Base-by-base conservation (phyloP, 2,113 vertebrate species). In the Caranx ignobilis region DNA sequence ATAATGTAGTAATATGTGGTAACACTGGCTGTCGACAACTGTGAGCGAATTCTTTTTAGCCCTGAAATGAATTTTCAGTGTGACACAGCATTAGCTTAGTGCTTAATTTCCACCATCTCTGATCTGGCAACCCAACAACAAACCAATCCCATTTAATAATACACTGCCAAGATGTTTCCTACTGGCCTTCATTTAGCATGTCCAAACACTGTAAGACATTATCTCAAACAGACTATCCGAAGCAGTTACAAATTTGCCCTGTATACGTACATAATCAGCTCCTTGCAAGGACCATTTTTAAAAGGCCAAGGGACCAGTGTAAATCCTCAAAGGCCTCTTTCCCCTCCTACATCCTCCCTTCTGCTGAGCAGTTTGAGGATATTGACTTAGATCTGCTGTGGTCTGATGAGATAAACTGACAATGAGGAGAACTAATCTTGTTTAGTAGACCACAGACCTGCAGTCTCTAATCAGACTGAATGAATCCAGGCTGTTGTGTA, bases 81-180 rank as follows among this genome's bases (percentile, higher is more conserved):
- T 78, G 56, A 76, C 1, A 54, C 8, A 8, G n/a, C 52, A 84
- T 68, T 73, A 80, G 64, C 19, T 45, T 21, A 86, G 47, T 66
- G 64, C 68, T 67, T 86, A 70, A 87, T 89, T 90, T 88, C 81
- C 66, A 39, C 63, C 18, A 59, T 75, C 74, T 88, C 60, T 81
- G 57, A 85, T 86, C 73, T 77, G 81, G 52, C 64, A 87, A 77
- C 69, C 63, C 69, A 21, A 76, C 57, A 67, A 69, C 66, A 86
- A 87, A 84, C 67, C 55, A 72, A 71, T 45, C 78, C 87, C 87
- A 70, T 90, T 82, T 91, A 95, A 94, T 94, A 89, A 89, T 37
- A 92, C 52, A 69, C 61, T 89, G 87, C 78, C 21, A 62, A 68
- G 65, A 56, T 71, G 77, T 65, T 88, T 89, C 43, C 84, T 80